Percentiles rank a stretch among this genome's conserved stretches.
Conservation (phyloP, 2,888 invertebrate genomes). For the Brachypalpus laphriformis region DNA sequence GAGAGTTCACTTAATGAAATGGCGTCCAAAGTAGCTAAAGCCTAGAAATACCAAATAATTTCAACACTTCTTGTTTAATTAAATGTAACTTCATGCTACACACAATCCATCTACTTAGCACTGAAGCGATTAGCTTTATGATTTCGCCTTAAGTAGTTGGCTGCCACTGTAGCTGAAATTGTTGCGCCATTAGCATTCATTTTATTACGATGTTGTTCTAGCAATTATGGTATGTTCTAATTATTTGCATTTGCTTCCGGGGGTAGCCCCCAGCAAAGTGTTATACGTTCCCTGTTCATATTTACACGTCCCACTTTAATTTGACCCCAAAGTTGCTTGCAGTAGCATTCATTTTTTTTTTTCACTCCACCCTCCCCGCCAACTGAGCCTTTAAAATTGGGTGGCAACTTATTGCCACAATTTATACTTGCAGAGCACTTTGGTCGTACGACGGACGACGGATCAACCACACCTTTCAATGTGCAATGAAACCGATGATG, state of each 20-base stretch:
- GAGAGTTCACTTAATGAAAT: too few relatives aligned
- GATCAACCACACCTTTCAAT: slow-evolving; percentile 44
- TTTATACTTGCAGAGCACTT: slow-evolving; percentile 49
- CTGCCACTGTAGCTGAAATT: not conserved
- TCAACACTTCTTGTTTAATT: too few relatives aligned
- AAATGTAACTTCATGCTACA: too few relatives aligned
- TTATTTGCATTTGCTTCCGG: slow-evolving; percentile 19
- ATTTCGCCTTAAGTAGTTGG: not conserved
- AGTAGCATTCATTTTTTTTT: slow-evolving; percentile 42
- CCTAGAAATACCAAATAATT: too few relatives aligned
- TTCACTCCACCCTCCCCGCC: not conserved
- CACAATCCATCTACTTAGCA: too few relatives aligned
- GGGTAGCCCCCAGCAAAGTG: not conserved
- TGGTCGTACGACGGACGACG: not conserved
- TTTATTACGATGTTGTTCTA: slow-evolving; percentile 9
- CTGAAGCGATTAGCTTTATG: too few relatives aligned
- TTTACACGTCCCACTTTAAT: slow-evolving; percentile 41
- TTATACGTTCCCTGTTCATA: not conserved
- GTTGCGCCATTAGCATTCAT: not conserved
- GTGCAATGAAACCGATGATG: slow-evolving; percentile 52
- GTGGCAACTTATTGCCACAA: slow-evolving; percentile 63
- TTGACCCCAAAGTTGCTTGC: slow-evolving; percentile 47
- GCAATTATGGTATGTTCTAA: slow-evolving; percentile 12
- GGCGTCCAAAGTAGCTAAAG: too few relatives aligned
- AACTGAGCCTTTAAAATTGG: slow-evolving; percentile 30